Evolutionary conservation across 2,888 invertebrate species (phyloP).

Genomic region (Anarsia innoxiella): DNA sequence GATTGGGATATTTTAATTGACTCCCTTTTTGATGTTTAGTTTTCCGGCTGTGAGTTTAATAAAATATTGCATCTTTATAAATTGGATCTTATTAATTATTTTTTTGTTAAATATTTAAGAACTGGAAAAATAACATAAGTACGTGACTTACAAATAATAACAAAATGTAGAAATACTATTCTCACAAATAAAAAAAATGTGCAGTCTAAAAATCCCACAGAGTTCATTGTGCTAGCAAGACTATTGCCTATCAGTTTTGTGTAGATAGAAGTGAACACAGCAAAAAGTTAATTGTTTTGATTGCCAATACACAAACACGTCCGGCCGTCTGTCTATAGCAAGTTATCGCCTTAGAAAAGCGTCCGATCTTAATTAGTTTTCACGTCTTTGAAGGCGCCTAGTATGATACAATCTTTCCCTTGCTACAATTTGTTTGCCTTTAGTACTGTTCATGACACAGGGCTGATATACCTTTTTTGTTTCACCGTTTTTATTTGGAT

Average conservation of each 20-base stretch:
- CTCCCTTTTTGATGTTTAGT: neutral
- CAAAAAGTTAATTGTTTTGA: constrained; percentile 74
- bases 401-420: constrained; percentile 67
- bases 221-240: constrained; percentile 10
- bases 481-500: constrained; percentile 63
- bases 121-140: neutral
- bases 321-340: constrained; percentile 54
- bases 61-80: too few relatives aligned
- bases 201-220: neutral
- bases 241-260: constrained; percentile 29
- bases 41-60: constrained; percentile 38
- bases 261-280: constrained; percentile 51
- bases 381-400: constrained; percentile 71
- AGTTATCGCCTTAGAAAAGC: constrained; percentile 72
- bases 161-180: neutral
- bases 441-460: constrained; percentile 57
- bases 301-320: constrained; percentile 68
- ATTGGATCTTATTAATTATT: constrained; percentile 25
- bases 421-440: constrained; percentile 73
- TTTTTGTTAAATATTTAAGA: constrained; percentile 15
- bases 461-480: constrained; percentile 61
- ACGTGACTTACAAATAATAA: neutral
- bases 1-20: too few relatives aligned
- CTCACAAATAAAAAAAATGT: neutral
- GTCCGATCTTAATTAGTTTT: constrained; percentile 74